A percentile compares a stretch with the other conserved stretches of the same genome.
Evolutionary conservation across 2,113 vertebrate genomes (phyloP).

Genomic region (Rattus rattus): DNA sequence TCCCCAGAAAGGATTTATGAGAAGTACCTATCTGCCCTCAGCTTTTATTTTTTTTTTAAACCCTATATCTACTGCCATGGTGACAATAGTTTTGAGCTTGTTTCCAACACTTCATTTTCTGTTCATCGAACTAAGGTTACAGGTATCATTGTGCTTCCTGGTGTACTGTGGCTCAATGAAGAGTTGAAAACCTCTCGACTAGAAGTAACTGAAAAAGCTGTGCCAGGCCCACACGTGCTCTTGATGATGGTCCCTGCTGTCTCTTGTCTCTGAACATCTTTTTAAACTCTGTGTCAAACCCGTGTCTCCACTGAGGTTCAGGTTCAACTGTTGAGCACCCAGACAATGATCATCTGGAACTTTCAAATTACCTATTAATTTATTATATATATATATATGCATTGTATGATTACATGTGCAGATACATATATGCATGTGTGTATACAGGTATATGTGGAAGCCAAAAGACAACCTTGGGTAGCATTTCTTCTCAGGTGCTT

Average conservation of each 20-base stretch:
- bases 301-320: not conserved
- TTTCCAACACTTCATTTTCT: slow-evolving; percentile 18
- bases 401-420: not conserved
- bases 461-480: not conserved
- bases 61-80: not conserved
- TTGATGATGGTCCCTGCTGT: not conserved
- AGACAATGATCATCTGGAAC: not conserved
- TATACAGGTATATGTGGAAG: not conserved
- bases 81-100: not conserved
- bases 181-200: not conserved
- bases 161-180: not conserved
- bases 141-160: not conserved
- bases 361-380: no score
- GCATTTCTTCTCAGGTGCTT: not conserved
- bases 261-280: not conserved
- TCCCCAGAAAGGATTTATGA: slow-evolving; percentile 28
- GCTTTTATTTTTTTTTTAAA: not conserved
- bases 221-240: not conserved
- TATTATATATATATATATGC: not conserved
- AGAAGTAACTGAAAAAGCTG: not conserved
- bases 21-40: not conserved
- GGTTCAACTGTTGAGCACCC: not conserved
- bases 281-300: not conserved
- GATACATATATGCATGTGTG: not conserved
- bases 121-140: not conserved